phyloP scores from a whole-genome alignment of 2,113 vertebrate genomes.

The Brienomyrus longianalis region DNA sequence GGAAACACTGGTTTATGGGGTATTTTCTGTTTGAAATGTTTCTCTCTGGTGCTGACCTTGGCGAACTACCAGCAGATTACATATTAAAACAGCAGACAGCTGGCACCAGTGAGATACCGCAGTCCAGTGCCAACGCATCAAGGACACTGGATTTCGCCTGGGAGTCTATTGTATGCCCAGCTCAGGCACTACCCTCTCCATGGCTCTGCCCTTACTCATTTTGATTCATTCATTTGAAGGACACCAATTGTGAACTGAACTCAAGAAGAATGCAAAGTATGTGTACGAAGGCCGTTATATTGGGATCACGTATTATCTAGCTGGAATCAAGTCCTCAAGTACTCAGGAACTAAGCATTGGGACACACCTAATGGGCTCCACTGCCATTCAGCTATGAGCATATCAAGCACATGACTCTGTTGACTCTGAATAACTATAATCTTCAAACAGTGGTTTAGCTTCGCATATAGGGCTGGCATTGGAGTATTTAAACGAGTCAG shows the following conservation, averaged over 20 bases:
- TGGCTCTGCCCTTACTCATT: neutral
- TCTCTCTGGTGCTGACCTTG: slow-evolving; percentile 26
- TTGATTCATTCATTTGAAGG: neutral
- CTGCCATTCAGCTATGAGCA: neutral
- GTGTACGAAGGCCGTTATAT: neutral
- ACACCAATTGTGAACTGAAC: neutral
- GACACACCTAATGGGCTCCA: neutral
- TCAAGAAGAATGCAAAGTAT: neutral
- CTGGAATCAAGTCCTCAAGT: neutral
- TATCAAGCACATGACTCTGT: neutral
- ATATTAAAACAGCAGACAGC: slow-evolving; percentile 5
- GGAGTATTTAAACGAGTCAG: neutral
- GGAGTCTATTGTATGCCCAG: neutral
- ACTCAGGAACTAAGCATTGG: neutral
- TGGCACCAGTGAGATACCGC: neutral
- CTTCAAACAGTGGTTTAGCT: neutral
- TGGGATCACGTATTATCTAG: neutral
- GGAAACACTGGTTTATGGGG: neutral
- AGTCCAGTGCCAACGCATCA: neutral
- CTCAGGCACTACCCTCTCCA: neutral
- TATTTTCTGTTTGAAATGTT: neutral
- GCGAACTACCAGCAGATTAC: slow-evolving; percentile 17
- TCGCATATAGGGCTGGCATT: neutral
- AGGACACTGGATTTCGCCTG: neutral
- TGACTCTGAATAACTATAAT: neutral